Base-by-base conservation (phyloP, 2,888 invertebrate genomes). In the Tubiluchus corallicola region DNA sequence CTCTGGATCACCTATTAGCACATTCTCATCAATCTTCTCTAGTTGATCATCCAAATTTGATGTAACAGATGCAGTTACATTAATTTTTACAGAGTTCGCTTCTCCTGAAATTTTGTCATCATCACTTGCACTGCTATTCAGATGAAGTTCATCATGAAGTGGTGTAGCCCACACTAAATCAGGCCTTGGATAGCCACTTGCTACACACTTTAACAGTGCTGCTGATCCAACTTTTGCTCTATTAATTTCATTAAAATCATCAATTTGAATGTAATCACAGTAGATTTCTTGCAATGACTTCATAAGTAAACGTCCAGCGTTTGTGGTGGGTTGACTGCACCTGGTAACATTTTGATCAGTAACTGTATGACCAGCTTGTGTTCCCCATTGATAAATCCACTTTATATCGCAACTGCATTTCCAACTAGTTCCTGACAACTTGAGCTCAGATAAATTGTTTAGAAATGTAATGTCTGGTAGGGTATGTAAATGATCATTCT, bases 101-200 rank as follows among this genome's bases (percentile, higher is more conserved):
- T 15, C 16, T 9, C 37, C 16, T 3, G 21, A n/a, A 17, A 21
- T 20, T 37, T 47, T 52, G 39, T 48, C 49, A 17, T n/a, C 19
- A 21, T 2, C 17, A 2, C 43, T 45, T n/a, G 39, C 43, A 47
- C 17, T 41, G 9, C 3, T 13, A 37, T 17, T 47, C 37, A 42
- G 29, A 29, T 19, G 40, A 45, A 17, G 38, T 19, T 13, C 42
- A 20, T 29, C 39, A 40, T 2, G 29, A 20, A 49, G 49, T 1
- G 60, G 62, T 2, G 84, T 83, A 20, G 82, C 74, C 88, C 88
- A 88, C 9, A 80, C 79, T 43, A 87, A 72, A 40, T 80, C 77
- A 2, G 84, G 82, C 37, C 71, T 65, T 0, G 84, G 83, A 58
- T 79, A 77, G 1, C 82, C 82, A 20, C 71, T 70, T 57, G 76